Conservation (phyloP, 2,888 invertebrate genomes). For the Eupelmus urozonus region DNA sequence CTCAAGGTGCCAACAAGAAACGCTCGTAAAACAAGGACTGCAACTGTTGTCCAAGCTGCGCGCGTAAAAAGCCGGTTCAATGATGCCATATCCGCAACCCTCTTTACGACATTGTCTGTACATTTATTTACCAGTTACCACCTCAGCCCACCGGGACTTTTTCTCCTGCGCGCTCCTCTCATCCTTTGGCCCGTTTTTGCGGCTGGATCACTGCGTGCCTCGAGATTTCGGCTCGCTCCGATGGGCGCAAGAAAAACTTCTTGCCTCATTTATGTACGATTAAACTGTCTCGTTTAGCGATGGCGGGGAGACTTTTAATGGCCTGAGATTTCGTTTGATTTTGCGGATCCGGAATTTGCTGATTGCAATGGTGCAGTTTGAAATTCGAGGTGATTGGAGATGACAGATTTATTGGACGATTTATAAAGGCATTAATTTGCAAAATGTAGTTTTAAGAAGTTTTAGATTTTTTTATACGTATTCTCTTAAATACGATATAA, state of each 20-base stretch:
- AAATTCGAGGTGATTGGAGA: too few relatives aligned
- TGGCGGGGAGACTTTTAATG: not conserved
- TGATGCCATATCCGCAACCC: conserved; percentile 67
- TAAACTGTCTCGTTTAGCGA: conserved; percentile 28
- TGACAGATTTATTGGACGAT: too few relatives aligned
- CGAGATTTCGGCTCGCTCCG: conserved; percentile 18
- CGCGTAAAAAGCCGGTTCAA: conserved; percentile 65
- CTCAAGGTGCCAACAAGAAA: conserved; percentile 62
- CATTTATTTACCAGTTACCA: conserved; percentile 50
- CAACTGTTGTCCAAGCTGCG: conserved; percentile 64
- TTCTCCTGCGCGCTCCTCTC: conserved; percentile 1
- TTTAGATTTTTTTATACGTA: too few relatives aligned
- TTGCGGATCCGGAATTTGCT: too few relatives aligned
- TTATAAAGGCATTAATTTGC: too few relatives aligned
- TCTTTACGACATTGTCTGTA: conserved; percentile 66
- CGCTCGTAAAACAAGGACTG: conserved; percentile 65
- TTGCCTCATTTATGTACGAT: conserved; percentile 24
- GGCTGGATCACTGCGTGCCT: conserved; percentile 5
- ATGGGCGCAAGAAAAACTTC: conserved; percentile 25
- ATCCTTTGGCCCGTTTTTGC: conserved; percentile 26
- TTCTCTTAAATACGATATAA: too few relatives aligned
- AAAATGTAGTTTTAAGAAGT: too few relatives aligned
- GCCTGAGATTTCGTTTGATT: conserved; percentile 8
- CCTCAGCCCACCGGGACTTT: not conserved
- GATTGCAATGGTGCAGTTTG: too few relatives aligned